These are phyloP conservation scores for Sipha flava DNA, from an alignment of 1,140 invertebrate species.

Conservation along the genomic window DNA sequence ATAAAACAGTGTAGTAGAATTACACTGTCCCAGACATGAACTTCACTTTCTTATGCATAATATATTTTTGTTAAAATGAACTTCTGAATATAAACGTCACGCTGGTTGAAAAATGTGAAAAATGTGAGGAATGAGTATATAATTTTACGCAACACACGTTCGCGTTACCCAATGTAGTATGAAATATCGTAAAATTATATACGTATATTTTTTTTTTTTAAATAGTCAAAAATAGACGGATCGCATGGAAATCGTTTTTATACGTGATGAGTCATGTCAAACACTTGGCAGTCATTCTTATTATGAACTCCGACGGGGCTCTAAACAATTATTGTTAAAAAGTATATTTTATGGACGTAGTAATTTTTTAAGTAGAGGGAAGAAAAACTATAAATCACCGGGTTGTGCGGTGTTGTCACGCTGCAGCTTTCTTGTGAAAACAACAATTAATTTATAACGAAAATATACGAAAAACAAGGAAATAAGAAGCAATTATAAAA, in stretches of 20 bases:
- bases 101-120: background rate
- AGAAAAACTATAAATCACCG: background rate
- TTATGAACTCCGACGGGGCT: background rate
- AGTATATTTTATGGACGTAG: background rate
- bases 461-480: background rate
- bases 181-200: no score
- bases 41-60: no score
- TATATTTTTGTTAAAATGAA: no score
- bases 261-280: background rate
- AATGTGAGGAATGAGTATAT: no score
- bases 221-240: background rate
- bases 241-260: background rate
- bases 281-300: constrained; percentile 4
- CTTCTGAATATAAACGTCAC: background rate
- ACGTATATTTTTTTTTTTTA: background rate
- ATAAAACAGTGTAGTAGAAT: no score
- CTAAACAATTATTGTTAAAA: background rate
- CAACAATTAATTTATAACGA: background rate
- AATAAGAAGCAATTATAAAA: background rate
- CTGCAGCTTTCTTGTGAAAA: background rate
- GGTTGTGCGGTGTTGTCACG: background rate
- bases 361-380: background rate
- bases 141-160: background rate
- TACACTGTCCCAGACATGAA: no score
- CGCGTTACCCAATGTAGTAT: no score